Conservation (phyloP, 2,113 vertebrate species). For the Myiopsitta monachus region DNA sequence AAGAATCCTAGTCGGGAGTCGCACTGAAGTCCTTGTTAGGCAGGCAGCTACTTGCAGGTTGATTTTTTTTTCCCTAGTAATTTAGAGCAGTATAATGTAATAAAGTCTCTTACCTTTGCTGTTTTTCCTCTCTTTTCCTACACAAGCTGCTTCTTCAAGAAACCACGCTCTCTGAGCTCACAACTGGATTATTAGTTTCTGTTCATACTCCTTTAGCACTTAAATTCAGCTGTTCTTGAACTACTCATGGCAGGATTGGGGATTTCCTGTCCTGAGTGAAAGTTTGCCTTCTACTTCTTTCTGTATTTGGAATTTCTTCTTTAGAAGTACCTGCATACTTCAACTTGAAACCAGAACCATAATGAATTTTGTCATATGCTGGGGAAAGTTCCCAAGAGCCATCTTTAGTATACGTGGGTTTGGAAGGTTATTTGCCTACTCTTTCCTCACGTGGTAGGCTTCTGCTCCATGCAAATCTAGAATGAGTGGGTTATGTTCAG, state of each 20-base stretch:
- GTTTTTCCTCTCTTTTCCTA: neutral
- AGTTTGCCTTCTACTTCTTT: neutral
- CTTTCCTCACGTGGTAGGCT: neutral
- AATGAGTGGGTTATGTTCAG: neutral
- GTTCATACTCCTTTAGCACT: neutral
- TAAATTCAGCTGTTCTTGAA: neutral
- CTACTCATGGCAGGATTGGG: neutral
- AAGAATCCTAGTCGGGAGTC: neutral
- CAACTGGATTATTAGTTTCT: neutral
- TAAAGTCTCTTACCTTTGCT: neutral
- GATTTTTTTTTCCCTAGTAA: neutral
- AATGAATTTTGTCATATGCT: neutral
- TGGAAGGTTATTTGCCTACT: neutral
- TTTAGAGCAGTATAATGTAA: neutral
- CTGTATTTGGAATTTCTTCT: neutral
- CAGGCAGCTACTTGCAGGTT: neutral
- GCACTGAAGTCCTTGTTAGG: neutral
- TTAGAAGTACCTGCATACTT: neutral
- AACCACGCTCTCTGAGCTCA: neutral
- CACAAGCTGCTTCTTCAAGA: neutral
- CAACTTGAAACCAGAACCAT: neutral
- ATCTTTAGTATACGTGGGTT: neutral
- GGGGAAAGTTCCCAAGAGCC: neutral
- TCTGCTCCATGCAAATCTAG: neutral
- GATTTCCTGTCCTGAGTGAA: neutral